These are phyloP conservation scores for Oostethus manadensis DNA, from an alignment of 2,113 vertebrate genomes.

Conservation along the genomic window DNA sequence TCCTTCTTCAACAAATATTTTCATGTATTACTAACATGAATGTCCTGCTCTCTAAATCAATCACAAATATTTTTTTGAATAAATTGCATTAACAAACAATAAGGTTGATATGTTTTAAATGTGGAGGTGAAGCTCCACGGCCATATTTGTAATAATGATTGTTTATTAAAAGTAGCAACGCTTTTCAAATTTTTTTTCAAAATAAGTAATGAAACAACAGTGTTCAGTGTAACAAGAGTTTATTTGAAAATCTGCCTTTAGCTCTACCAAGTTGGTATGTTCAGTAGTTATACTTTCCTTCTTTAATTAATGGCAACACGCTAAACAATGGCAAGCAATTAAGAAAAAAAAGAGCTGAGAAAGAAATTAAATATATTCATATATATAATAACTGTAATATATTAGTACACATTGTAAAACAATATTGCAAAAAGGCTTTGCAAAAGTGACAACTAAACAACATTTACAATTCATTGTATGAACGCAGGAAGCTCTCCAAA, in stretches of 20 bases:
- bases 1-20: conserved; percentile 52
- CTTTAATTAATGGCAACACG: conserved; percentile 77
- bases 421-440: conserved; percentile 79
- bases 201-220: not conserved
- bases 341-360: conserved; percentile 47
- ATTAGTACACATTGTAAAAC: conserved; percentile 98
- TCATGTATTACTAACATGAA: conserved; percentile 38
- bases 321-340: conserved; percentile 75
- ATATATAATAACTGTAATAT: conserved; percentile 99
- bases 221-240: conserved; percentile 76
- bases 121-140: too few relatives aligned
- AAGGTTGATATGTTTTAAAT: conserved; percentile 25
- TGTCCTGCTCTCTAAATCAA: conserved; percentile 56
- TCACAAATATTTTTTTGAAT: conserved; percentile 56
- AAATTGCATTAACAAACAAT: conserved; percentile 58
- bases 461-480: conserved; percentile 92
- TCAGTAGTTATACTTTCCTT: conserved; percentile 87
- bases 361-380: conserved; percentile 99
- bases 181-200: not conserved
- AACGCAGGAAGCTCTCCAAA: conserved; percentile 70
- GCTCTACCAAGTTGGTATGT: conserved; percentile 82
- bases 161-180: too few relatives aligned
- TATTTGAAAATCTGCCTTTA: conserved; percentile 90
- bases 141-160: too few relatives aligned
- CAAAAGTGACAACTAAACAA: conserved; percentile 86